Evolutionary conservation across 2,888 invertebrate genomes (phyloP).

Genomic region (Ariolimax columbianus): DNA sequence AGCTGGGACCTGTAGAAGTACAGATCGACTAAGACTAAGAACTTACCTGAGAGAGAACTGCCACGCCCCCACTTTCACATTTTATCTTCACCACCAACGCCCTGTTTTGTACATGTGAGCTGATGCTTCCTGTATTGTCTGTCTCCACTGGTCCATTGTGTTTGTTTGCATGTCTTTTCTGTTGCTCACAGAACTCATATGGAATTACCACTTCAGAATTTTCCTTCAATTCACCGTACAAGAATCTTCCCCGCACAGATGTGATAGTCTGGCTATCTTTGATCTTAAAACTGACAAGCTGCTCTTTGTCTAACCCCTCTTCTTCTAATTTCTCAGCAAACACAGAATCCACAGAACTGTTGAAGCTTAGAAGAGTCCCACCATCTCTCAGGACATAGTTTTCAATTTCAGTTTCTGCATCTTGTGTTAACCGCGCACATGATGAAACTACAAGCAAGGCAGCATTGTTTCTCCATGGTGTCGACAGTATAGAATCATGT

Average conservation of each 20-base stretch:
- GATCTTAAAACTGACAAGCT: not conserved
- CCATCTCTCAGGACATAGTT: constrained; percentile 40
- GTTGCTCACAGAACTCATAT: not conserved
- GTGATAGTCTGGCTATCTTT: constrained; percentile 29
- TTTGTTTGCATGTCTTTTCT: constrained; percentile 15
- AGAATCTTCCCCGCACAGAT: constrained; percentile 20
- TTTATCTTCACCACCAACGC: constrained; percentile 27
- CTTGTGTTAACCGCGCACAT: constrained; percentile 66
- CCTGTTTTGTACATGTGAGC: not conserved
- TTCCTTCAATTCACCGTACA: constrained; percentile 12
- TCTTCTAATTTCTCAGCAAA: constrained; percentile 38
- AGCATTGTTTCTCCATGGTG: constrained; percentile 76
- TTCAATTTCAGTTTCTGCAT: constrained; percentile 57
- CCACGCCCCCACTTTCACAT: constrained; percentile 30
- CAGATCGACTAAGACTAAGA: too few species aligned
- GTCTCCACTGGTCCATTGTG: not conserved
- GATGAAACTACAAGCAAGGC: constrained; percentile 68
- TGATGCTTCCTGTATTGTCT: not conserved
- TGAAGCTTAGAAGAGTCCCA: constrained; percentile 51
- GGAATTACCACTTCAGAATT: constrained; percentile 28
- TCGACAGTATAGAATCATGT: constrained; percentile 66
- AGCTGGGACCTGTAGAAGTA: too few species aligned
- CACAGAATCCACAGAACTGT: constrained; percentile 49
- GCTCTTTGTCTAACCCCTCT: not conserved
- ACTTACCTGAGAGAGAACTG: constrained; percentile 52